phyloP scores from a whole-genome alignment of 2,113 vertebrate genomes.

The Ptychochromis oligacanthus region DNA sequence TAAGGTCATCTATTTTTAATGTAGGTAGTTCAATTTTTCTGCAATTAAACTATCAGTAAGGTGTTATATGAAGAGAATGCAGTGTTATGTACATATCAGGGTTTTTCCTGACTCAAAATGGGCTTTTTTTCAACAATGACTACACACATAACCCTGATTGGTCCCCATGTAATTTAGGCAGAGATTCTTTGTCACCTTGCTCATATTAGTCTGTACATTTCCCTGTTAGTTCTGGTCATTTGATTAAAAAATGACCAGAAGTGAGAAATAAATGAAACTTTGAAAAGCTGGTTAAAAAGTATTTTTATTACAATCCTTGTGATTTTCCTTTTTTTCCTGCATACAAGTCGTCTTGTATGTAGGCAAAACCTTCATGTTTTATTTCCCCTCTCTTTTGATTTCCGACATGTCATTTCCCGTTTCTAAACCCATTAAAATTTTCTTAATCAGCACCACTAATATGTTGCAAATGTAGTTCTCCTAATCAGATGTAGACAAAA shows the following conservation, averaged over 20 bases:
- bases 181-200: not conserved
- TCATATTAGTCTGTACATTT: not conserved
- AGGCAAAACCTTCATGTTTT: accelerated
- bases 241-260: not conserved
- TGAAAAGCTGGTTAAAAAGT: not conserved
- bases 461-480: not conserved
- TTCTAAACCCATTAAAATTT: not conserved
- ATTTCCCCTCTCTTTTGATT: not conserved
- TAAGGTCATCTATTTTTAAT: not conserved
- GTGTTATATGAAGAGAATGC: not conserved
- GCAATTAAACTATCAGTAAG: accelerated
- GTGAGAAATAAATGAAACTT: not conserved
- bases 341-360: not conserved
- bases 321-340: too few species aligned
- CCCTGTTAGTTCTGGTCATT: not conserved
- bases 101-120: not conserved
- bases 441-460: not conserved
- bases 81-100: not conserved
- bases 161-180: not conserved
- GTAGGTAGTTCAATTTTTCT: not conserved
- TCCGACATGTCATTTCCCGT: not conserved
- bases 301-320: too few species aligned
- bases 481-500: not conserved
- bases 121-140: not conserved
- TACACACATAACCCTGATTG: not conserved